Conservation (phyloP, 2,888 invertebrate genomes). For the Chloroclysta siterata region DNA sequence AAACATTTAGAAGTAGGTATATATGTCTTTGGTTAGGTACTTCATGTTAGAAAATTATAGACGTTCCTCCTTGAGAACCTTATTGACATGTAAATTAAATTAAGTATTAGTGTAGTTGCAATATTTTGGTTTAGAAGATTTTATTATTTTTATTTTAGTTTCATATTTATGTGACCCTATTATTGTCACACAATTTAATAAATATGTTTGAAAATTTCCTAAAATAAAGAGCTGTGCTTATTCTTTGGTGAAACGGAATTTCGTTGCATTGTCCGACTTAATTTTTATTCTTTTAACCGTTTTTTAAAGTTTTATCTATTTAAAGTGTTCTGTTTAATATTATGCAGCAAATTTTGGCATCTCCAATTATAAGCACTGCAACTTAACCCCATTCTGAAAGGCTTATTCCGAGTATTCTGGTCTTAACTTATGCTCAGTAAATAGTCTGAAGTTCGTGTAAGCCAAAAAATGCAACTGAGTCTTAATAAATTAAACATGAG, state of each 20-base stretch:
- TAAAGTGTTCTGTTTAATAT: background rate
- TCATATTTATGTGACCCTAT: no score
- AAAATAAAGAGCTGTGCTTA: background rate
- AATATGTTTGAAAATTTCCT: no score
- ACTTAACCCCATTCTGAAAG: constrained; percentile 3
- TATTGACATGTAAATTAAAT: no score
- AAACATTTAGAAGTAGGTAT: background rate
- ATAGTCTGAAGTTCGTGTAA: constrained; percentile 58
- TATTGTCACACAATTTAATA: no score
- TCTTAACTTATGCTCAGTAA: constrained; percentile 54
- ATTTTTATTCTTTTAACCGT: background rate
- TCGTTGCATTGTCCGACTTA: background rate
- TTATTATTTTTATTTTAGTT: no score
- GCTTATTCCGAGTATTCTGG: constrained; percentile 18
- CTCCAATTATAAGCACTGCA: constrained; percentile 4
- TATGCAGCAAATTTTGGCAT: constrained; percentile 3
- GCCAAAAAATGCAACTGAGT: constrained; percentile 71
- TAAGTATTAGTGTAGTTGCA: no score
- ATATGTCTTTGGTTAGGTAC: background rate
- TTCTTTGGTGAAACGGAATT: background rate
- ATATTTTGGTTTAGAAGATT: no score
- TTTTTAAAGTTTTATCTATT: background rate
- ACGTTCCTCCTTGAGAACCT: no score
- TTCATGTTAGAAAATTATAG: no score
- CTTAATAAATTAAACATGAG: constrained; percentile 75